Base-by-base conservation (phyloP, 92 coral and sea anemone genomes). In the Epizoanthus fatuus region DNA sequence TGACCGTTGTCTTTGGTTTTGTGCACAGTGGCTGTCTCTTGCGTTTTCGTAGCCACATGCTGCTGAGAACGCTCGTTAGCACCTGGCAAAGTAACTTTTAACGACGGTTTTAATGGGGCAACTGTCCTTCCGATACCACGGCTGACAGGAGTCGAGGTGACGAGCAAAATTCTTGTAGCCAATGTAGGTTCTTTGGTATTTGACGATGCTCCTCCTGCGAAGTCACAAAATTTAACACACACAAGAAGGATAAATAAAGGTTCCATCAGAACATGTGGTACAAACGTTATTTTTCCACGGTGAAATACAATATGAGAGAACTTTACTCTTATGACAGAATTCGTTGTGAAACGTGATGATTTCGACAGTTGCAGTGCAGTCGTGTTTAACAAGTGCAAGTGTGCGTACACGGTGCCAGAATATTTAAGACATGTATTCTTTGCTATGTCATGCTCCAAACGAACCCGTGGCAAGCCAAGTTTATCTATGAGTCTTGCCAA, bases 151-250 rank as follows among this genome's bases (percentile, higher is more conserved):
- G 82, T 77, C 14, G 82, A 77, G 45, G 39, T 59, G 82, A 42
- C 39, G 37, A 60, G 82, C 13, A 77, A 20, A 40, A 77, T 60
- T 77, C 56, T 68, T 56, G 82, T 59, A 44, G 70, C 82, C 82
- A 60, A 29, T 40, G 70, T 60, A 2, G 82, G 45, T 59, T 60
- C 69, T 77, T 69, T 77, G 69, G 63, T 69, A 59, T 77, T 42
- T 60, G 70, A 44, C 3, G 82, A 8, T 29, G 40, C 82, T 60
- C 70, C 82, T 39, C 82, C 82, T 77, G 51, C 82, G 69, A 77
- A 55, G 82, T 77, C 65, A 77, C 82, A 77, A 77, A 77, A 77
- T 77, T 77, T 32, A 77, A 77, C 70, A 77, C 42, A 77, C 82
- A 77, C 82, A 77, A 77, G 82, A 77, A 77, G 82, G 25, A 77